Conservation (phyloP, 1,140 invertebrate genomes). For the Delia radicum region DNA sequence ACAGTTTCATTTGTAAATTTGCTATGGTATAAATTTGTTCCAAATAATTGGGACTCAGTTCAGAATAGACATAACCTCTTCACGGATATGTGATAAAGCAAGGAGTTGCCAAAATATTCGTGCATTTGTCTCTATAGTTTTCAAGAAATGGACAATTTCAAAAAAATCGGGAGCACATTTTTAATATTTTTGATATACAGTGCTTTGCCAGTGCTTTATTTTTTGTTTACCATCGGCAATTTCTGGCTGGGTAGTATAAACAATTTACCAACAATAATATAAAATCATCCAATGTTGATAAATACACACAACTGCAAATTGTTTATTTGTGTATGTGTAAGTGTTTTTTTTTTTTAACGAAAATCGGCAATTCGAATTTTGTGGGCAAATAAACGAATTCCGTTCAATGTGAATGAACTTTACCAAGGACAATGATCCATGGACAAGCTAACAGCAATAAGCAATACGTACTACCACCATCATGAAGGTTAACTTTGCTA, state of each 20-base stretch:
- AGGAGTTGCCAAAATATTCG: too few species aligned
- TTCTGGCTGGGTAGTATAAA: neutral
- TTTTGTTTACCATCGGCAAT: too few species aligned
- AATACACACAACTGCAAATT: neutral
- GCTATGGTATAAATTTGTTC: too few species aligned
- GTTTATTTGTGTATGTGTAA: neutral
- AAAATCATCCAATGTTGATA: neutral
- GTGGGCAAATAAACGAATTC: slow-evolving; percentile 15
- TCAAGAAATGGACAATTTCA: too few species aligned
- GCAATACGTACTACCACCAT: neutral
- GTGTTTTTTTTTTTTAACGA: neutral
- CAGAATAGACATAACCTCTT: too few species aligned
- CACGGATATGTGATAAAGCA: too few species aligned
- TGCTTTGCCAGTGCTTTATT: too few species aligned
- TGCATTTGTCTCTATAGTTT: too few species aligned
- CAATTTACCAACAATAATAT: neutral
- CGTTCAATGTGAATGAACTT: slow-evolving; percentile 15
- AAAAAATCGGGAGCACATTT: too few species aligned
- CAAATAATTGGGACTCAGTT: too few species aligned
- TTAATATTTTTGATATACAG: too few species aligned
- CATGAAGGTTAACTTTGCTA: neutral
- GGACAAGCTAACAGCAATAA: neutral
- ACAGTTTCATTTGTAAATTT: too few species aligned
- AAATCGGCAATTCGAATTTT: neutral
- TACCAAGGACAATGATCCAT: slow-evolving; percentile 18